A percentile compares a stretch with the other conserved stretches of the same genome.
phyloP scores from a whole-genome alignment of 1,140 invertebrate species.

The Apis florea region DNA sequence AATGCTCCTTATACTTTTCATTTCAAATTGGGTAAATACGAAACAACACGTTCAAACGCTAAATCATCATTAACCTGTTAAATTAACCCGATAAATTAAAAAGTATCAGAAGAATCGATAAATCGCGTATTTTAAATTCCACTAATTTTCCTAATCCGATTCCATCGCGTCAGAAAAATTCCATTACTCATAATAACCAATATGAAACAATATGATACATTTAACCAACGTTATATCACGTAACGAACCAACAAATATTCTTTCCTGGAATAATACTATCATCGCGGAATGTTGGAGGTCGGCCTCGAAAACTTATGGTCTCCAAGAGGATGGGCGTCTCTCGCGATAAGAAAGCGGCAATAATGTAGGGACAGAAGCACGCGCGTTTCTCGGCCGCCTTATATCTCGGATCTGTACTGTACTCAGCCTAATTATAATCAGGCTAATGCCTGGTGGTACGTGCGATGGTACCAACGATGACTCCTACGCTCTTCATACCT shows the following conservation, averaged over 20 bases:
- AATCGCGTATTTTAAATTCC: too few species aligned
- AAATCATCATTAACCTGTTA: too few species aligned
- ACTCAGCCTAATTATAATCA: constrained; percentile 82
- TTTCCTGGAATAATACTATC: not conserved
- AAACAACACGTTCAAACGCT: too few species aligned
- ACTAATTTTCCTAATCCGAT: too few species aligned
- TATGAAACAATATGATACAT: not conserved
- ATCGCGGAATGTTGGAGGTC: not conserved
- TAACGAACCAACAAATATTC: not conserved
- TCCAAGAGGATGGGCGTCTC: constrained; percentile 45
- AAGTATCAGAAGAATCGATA: too few species aligned
- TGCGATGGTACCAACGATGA: constrained; percentile 53
- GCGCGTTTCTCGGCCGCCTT: constrained; percentile 65
- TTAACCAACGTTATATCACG: not conserved
- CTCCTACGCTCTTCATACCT: constrained; percentile 65
- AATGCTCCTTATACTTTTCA: too few species aligned
- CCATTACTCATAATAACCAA: too few species aligned
- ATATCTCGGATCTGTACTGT: constrained; percentile 77
- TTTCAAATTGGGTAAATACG: too few species aligned
- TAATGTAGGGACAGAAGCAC: constrained; percentile 58
- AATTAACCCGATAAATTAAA: too few species aligned
- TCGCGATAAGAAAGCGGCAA: constrained; percentile 63
- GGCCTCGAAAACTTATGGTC: constrained; percentile 43
- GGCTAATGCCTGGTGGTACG: constrained; percentile 76
- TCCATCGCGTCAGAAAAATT: too few species aligned